Evolutionary conservation across 2,888 invertebrate genomes (phyloP).

Genomic region (Tipula lateralis): DNA sequence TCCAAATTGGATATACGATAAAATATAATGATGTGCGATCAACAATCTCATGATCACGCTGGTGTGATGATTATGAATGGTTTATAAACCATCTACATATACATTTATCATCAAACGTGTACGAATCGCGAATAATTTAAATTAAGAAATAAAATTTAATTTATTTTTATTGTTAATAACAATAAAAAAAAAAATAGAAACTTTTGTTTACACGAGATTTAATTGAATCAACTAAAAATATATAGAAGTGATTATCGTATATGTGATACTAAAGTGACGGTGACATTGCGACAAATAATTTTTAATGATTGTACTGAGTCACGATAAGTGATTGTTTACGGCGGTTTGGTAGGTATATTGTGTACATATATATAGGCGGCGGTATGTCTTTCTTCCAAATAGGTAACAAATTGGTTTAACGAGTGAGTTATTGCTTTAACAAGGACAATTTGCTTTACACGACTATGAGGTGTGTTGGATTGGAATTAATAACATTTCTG

Average conservation of each 20-base stretch:
- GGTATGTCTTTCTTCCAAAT: no score
- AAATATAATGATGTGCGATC: constrained; percentile 13
- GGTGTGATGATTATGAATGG: constrained; percentile 19
- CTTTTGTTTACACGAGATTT: background rate
- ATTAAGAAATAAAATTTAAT: constrained; percentile 19
- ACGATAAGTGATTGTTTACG: background rate
- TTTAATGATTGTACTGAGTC: background rate
- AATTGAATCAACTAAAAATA: background rate
- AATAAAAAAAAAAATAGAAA: background rate
- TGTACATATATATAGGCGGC: no score
- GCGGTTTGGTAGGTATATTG: background rate
- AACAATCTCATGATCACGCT: background rate
- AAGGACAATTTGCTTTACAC: no score
- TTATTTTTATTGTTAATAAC: background rate
- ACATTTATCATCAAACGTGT: background rate
- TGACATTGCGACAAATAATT: background rate
- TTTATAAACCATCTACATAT: background rate
- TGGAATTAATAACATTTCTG: no score
- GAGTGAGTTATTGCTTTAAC: no score
- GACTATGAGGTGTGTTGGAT: no score
- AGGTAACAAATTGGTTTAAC: no score
- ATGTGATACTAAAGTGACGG: background rate
- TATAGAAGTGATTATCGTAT: background rate
- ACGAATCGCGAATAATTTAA: background rate
- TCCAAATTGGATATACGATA: constrained; percentile 19